Percentiles rank a stretch among this genome's conserved stretches.
phyloP scores from a whole-genome alignment of 2,113 vertebrate genomes.

The Chaenocephalus aceratus region DNA sequence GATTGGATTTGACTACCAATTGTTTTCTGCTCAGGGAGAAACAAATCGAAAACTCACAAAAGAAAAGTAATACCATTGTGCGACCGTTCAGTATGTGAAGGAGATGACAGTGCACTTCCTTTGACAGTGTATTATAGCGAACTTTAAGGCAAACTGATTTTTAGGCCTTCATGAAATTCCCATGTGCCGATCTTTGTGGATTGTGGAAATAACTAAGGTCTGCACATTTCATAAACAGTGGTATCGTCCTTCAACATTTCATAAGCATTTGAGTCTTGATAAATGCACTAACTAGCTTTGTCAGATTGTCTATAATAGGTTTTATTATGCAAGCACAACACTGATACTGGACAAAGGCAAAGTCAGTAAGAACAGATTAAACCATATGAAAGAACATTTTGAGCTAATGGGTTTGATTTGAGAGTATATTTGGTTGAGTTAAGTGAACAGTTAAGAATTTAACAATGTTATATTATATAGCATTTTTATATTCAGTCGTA shows the following conservation, averaged over 20 bases:
- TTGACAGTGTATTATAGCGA: constrained; percentile 9
- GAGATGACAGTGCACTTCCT: constrained; percentile 1
- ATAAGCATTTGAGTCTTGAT: constrained; percentile 12
- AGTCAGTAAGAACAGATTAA: constrained; percentile 24
- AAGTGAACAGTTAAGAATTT: constrained; percentile 2
- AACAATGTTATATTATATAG: not conserved
- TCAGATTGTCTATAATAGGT: constrained; percentile 14
- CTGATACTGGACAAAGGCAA: constrained; percentile 43
- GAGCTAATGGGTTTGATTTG: not conserved
- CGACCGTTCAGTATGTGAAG: constrained; percentile 1
- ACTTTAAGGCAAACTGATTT: constrained; percentile 58
- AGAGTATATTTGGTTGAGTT: not conserved
- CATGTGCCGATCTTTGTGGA: constrained; percentile 7
- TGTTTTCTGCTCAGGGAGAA: not conserved
- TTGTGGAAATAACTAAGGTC: not conserved
- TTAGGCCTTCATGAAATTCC: constrained; percentile 20
- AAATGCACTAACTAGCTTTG: constrained; percentile 21
- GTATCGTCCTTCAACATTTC: constrained; percentile 5
- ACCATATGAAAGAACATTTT: constrained; percentile 1
- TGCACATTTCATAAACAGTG: not conserved
- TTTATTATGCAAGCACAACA: constrained; percentile 38
- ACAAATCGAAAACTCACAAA: not conserved
- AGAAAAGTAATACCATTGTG: constrained; percentile 14
- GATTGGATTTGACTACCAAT: not conserved
- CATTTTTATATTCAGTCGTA: constrained; percentile 15